phyloP scores from a whole-genome alignment of 1,140 invertebrate species.

The Drosophila subobscura region DNA sequence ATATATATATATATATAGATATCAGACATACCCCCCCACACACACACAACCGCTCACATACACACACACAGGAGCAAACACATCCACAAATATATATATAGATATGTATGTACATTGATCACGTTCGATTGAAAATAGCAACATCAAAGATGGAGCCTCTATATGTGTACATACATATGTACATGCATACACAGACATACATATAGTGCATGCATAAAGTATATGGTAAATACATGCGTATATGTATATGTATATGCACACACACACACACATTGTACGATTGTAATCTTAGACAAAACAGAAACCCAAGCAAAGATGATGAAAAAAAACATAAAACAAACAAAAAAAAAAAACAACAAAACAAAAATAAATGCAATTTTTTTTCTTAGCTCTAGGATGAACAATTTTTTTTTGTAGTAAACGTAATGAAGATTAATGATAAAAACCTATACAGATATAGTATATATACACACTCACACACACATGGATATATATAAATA shows the following conservation, averaged over 20 bases:
- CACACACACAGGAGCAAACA: background rate
- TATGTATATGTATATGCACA: conserved; percentile 22
- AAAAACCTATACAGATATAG: conserved; percentile 33
- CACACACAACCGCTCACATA: background rate
- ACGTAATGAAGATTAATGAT: conserved; percentile 57
- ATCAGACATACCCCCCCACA: too few species aligned
- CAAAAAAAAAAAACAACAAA: conserved; percentile 24
- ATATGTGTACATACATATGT: conserved; percentile 25
- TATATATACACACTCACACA: conserved; percentile 45
- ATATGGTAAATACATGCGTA: conserved; percentile 22
- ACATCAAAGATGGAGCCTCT: conserved; percentile 76
- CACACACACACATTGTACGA: conserved; percentile 36
- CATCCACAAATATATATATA: conserved; percentile 25
- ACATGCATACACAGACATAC: conserved; percentile 30
- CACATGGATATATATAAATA: conserved; percentile 30
- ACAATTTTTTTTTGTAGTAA: conserved; percentile 74
- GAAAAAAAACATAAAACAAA: conserved; percentile 18
- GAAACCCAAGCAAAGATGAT: conserved; percentile 12
- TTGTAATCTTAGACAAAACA: conserved; percentile 51
- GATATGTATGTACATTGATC: conserved; percentile 50
- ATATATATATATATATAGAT: conserved; percentile 34
- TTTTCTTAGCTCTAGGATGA: conserved; percentile 76
- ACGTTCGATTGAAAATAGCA: conserved; percentile 53
- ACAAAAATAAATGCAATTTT: conserved; percentile 57
- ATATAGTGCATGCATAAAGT: conserved; percentile 40